Evolutionary conservation across 1,140 invertebrate species (phyloP).

Genomic region (Solenopsis fugax): DNA sequence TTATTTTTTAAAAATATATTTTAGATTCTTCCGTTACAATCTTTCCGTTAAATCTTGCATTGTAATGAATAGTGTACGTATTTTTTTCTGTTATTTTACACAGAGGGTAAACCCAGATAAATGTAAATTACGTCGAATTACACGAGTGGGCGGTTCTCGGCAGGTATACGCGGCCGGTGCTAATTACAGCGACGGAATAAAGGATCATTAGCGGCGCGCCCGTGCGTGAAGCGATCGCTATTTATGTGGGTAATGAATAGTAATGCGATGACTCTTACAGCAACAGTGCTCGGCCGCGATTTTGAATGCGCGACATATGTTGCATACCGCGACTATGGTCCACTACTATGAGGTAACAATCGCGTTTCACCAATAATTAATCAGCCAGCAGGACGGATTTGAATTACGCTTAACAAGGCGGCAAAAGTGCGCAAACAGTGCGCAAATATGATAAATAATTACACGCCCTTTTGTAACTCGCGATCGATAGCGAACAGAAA

Average conservation of each 20-base stretch:
- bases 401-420: conserved; percentile 24
- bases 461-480: background rate
- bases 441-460: conserved; percentile 4
- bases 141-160: conserved; percentile 30
- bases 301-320: conserved; percentile 51
- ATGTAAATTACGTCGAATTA: conserved; percentile 52
- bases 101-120: background rate
- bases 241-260: conserved; percentile 63
- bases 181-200: conserved; percentile 62
- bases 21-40: background rate
- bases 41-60: background rate
- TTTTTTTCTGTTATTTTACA: background rate
- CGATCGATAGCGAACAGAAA: background rate
- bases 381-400: conserved; percentile 15
- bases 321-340: conserved; percentile 11
- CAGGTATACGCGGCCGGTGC: conserved; percentile 15
- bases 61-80: background rate
- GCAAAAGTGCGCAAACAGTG: conserved; percentile 18
- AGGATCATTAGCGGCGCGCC: conserved; percentile 62
- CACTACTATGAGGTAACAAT: conserved; percentile 47
- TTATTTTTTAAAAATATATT: background rate
- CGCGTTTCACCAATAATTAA: conserved; percentile 58
- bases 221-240: conserved; percentile 52
- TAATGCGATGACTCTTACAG: conserved; percentile 59
- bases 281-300: conserved; percentile 29